These are phyloP conservation scores for Papilio elwesi DNA, from an alignment of 2,888 invertebrate species.

Conservation along the genomic window DNA sequence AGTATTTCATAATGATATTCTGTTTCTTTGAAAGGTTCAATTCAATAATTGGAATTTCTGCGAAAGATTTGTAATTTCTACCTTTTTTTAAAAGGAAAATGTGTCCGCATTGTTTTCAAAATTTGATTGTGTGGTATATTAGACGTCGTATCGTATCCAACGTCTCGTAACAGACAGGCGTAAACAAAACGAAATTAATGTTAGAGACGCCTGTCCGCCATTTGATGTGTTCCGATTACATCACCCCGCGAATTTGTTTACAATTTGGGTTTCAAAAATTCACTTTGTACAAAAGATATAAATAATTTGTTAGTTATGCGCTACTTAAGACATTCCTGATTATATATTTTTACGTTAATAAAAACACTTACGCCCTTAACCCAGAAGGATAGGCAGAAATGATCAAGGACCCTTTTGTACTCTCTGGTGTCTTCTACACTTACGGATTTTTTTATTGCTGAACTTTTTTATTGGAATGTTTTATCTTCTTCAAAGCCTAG, in stretches of 20 bases:
- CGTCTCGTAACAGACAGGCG: background rate
- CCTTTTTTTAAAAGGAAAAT: background rate
- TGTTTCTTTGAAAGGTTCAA: no score
- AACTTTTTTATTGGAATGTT: no score
- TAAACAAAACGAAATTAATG: background rate
- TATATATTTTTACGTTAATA: no score
- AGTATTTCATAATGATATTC: no score
- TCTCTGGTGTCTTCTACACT: no score
- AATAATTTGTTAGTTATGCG: background rate
- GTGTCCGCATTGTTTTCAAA: background rate
- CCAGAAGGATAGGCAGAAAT: no score
- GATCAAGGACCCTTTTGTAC: no score
- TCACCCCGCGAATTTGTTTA: constrained; percentile 7
- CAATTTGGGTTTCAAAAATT: background rate
- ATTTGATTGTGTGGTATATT: background rate
- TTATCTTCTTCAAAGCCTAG: no score
- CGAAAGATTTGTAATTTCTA: no score
- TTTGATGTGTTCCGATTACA: background rate
- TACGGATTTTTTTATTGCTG: no score
- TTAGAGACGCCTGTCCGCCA: background rate
- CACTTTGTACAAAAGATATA: background rate
- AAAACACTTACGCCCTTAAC: no score
- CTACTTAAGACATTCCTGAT: background rate
- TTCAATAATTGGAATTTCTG: no score
- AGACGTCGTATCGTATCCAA: constrained; percentile 1